Evolutionary conservation across 2,888 invertebrate genomes (phyloP), one percentile per base, ranked within the genome.

Genomic region (Gisinianus flammeolus): DNA sequence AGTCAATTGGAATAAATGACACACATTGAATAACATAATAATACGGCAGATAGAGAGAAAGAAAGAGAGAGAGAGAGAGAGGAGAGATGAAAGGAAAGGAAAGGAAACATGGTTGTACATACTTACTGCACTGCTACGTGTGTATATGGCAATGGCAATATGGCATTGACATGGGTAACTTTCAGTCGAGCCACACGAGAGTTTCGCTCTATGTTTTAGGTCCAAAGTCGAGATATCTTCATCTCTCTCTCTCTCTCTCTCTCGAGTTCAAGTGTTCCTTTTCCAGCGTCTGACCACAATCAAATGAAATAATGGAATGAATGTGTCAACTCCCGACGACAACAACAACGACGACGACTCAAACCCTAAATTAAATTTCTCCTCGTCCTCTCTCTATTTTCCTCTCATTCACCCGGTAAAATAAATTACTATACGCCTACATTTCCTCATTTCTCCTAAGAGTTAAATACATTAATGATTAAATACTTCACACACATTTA

Each of bases 291-390:
- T 67, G 67, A 76, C 76, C 76, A 44, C 76, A 76, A 75, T 74
- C 74, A 75, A 75, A 67, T 76, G 67, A 76, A 56, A 76, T 76
- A 68, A 76, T 68, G 76, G 52, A 56, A 68, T 56, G 69, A 76
- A 62, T 31, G 58, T 58, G 76, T 76, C 75, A 75, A 44, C 67
- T 22, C n/a, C 22, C 24, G 16, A 26, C 30, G 54, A 24, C 35
- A n/a, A 30, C 44, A 24, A 2, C n/a, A 56, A 33, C 4, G n/a
- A 3, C 58, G 3, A 44, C 2, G 44, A 44, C 71, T 54, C 12
- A 8, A 28, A 31, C 28, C 64, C 58, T 35, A 76, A 76, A 76
- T 76, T 69, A 69, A 76, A 76, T 76, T 68, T 76, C 72, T 56
- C 30, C 52, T 33, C 30, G 10, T 2, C 10, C 66, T 22, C 19